Percentiles rank a stretch among this genome's conserved stretches.
Conservation (phyloP, 2,113 vertebrate species). For the Bubalus kerabau region DNA sequence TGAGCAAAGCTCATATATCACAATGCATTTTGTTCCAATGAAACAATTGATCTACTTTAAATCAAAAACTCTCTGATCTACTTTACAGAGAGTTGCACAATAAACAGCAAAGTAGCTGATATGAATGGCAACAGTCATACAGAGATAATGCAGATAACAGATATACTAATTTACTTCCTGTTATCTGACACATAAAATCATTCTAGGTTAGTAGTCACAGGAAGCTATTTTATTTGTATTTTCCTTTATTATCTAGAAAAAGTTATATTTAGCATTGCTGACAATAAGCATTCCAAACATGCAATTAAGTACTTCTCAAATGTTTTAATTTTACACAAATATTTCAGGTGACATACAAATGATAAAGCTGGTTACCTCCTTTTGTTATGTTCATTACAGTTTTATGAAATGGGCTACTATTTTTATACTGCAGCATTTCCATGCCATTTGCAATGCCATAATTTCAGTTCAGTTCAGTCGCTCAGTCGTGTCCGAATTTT, state of each 20-base stretch:
- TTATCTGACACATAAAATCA: constrained; percentile 15
- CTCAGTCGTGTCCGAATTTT: too few species aligned
- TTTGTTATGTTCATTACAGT: background rate
- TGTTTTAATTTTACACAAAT: constrained; percentile 34
- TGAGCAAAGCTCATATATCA: background rate
- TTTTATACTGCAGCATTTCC: constrained; percentile 8
- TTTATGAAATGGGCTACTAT: background rate
- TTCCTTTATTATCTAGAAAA: constrained; percentile 42
- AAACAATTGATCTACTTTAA: background rate
- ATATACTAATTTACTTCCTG: constrained; percentile 33
- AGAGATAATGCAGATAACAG: constrained; percentile 13
- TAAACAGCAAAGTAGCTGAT: constrained; percentile 3
- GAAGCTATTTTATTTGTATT: constrained; percentile 59
- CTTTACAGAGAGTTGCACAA: background rate
- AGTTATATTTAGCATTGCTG: constrained; percentile 46
- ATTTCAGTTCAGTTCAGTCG: background rate
- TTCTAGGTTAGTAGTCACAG: constrained; percentile 43
- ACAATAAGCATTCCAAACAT: constrained; percentile 10
- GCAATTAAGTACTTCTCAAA: background rate
- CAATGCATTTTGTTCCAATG: background rate
- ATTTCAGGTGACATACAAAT: constrained; percentile 30
- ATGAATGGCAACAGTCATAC: background rate
- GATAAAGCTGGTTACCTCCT: background rate
- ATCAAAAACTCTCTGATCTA: background rate
- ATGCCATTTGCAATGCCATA: constrained; percentile 17